A percentile compares a stretch with the other conserved stretches of the same genome.
Conservation (phyloP, 2,888 invertebrate species). For the Clanis bilineata region DNA sequence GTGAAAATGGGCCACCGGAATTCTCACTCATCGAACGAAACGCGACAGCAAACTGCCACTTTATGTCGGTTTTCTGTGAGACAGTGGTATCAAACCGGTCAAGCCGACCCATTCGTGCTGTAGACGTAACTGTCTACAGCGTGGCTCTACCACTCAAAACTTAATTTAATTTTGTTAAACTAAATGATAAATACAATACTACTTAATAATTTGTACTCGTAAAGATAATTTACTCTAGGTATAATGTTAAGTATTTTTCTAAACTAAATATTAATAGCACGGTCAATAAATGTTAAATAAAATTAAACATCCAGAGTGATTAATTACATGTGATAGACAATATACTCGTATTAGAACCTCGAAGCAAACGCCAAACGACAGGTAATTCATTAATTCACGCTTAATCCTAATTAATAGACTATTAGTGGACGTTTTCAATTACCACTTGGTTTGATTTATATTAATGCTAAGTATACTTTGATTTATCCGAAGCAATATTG, state of each 20-base stretch:
- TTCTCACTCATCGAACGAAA: too few relatives aligned
- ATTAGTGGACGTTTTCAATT: conserved; percentile 76
- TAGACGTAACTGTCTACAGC: too few relatives aligned
- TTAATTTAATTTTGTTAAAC: too few relatives aligned
- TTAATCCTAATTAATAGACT: conserved; percentile 77
- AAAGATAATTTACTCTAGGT: too few relatives aligned
- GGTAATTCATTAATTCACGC: conserved; percentile 65
- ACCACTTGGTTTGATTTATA: conserved; percentile 70
- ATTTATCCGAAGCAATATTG: conserved; percentile 56
- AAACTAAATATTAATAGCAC: background rate
- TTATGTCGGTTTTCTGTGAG: too few relatives aligned
- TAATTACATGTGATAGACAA: conserved; percentile 13
- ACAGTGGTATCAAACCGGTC: too few relatives aligned
- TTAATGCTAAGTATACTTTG: conserved; percentile 51
- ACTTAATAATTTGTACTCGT: too few relatives aligned
- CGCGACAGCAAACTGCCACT: too few relatives aligned
- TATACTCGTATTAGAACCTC: conserved; percentile 31
- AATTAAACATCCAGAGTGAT: background rate
- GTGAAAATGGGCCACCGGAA: too few relatives aligned
- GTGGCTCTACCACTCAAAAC: too few relatives aligned
- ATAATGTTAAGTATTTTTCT: background rate
- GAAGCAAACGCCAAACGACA: conserved; percentile 51
- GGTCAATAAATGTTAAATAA: background rate
- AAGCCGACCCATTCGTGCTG: too few relatives aligned
- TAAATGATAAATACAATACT: too few relatives aligned